Evolutionary conservation across 2,113 vertebrate species (phyloP).

Genomic region (Spea multiplicata): DNA sequence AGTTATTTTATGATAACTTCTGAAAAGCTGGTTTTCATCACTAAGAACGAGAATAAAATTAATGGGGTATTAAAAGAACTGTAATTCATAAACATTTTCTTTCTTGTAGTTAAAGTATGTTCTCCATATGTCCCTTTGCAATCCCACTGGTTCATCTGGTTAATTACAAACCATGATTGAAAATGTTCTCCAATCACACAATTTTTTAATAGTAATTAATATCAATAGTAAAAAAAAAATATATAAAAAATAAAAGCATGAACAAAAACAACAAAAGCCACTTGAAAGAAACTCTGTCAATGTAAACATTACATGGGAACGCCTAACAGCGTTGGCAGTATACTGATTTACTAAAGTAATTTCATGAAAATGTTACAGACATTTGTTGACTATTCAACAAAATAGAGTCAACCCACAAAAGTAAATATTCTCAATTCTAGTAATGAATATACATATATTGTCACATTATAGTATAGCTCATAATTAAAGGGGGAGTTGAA

Average conservation of each 20-base stretch:
- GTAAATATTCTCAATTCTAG: too few relatives aligned
- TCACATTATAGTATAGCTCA: too few relatives aligned
- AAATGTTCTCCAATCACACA: slow-evolving; percentile 17
- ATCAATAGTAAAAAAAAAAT: background rate
- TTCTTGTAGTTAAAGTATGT: slow-evolving; percentile 53
- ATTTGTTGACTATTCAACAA: too few relatives aligned
- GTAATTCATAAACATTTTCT: slow-evolving; percentile 47
- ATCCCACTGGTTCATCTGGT: slow-evolving; percentile 29
- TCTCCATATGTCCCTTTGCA: slow-evolving; percentile 57
- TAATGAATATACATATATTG: too few relatives aligned
- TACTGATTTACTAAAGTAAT: too few relatives aligned
- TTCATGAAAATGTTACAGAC: too few relatives aligned
- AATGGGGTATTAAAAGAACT: slow-evolving; percentile 47
- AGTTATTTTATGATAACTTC: slow-evolving; percentile 48
- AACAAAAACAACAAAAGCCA: too few relatives aligned
- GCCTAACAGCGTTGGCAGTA: too few relatives aligned
- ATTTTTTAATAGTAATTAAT: background rate
- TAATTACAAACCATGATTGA: slow-evolving; percentile 10
- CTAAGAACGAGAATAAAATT: slow-evolving; percentile 42
- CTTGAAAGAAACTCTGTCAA: too few relatives aligned
- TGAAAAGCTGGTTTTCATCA: slow-evolving; percentile 50
- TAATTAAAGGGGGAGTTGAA: too few relatives aligned
- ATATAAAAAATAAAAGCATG: background rate
- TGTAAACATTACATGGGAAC: too few relatives aligned
- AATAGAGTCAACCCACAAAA: too few relatives aligned